Conservation (phyloP, 1,140 invertebrate species). For the Myzus persicae region DNA sequence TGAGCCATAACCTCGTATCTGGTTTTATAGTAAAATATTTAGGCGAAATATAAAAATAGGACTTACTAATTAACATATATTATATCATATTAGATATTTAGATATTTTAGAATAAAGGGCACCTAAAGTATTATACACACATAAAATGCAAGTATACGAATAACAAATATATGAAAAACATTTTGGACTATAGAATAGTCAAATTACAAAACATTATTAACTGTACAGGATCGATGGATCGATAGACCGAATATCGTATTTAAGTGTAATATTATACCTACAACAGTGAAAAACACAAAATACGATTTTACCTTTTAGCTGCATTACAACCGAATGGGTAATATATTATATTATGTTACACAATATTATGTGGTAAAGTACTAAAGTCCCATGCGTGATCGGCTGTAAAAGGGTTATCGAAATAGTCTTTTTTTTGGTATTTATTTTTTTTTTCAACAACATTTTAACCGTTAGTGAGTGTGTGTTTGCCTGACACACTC, state of each 20-base stretch:
- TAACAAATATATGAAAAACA: neutral
- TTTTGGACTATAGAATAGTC: neutral
- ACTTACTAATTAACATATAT: no score
- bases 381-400: neutral
- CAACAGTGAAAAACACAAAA: neutral
- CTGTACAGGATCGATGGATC: neutral
- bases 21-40: no score
- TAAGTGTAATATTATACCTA: no score
- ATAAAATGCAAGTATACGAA: neutral
- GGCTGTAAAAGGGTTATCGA: neutral
- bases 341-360: neutral
- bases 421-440: neutral
- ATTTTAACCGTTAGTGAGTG: neutral
- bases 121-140: no score
- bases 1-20: no score
- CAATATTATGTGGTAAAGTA: neutral
- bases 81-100: no score
- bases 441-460: neutral
- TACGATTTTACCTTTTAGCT: neutral
- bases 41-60: no score
- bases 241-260: neutral
- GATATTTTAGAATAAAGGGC: no score
- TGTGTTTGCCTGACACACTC: neutral
- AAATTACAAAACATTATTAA: neutral
- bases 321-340: neutral